Evolutionary conservation across 1,140 invertebrate species (phyloP).

Genomic region (Armadillidium nasatum): DNA sequence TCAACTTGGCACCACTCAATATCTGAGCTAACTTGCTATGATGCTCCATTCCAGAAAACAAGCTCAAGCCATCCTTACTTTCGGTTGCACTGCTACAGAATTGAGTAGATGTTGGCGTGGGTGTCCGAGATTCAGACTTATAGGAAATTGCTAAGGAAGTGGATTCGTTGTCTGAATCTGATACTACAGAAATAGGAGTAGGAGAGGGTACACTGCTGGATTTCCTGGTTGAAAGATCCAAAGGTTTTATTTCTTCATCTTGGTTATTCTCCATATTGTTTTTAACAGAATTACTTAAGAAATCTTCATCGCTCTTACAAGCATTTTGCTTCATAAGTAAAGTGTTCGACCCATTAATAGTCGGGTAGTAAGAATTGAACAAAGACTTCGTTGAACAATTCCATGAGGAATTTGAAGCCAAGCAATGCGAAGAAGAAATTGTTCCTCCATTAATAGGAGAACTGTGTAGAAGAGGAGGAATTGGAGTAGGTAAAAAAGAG

Average conservation of each 20-base stretch:
- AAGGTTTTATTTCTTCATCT: conserved; percentile 44
- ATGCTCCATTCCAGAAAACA: conserved; percentile 26
- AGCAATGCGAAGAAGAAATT: background rate
- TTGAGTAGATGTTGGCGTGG: conserved; percentile 32
- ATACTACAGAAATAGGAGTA: conserved; percentile 35
- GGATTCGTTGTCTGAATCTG: conserved; percentile 38
- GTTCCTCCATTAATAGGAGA: background rate
- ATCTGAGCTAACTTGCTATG: conserved; percentile 44
- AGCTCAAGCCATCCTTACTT: background rate
- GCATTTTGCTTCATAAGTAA: background rate
- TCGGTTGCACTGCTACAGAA: background rate
- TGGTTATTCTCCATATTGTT: conserved; percentile 28
- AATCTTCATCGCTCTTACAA: conserved; percentile 9
- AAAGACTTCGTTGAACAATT: conserved; percentile 17
- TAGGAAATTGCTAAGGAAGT: conserved; percentile 39
- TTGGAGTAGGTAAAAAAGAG: conserved; percentile 18
- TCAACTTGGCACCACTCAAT: conserved; percentile 37
- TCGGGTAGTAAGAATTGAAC: conserved; percentile 21
- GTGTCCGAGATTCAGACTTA: conserved; percentile 41
- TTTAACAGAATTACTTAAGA: conserved; percentile 38
- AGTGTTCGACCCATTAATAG: background rate
- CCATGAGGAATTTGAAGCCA: conserved; percentile 19
- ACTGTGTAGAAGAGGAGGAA: background rate
- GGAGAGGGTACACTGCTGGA: conserved; percentile 41
- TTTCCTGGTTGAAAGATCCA: conserved; percentile 45